These are phyloP conservation scores for Montipora capitata DNA, from an alignment of 92 coral and sea anemone genomes.

Conservation along the genomic window DNA sequence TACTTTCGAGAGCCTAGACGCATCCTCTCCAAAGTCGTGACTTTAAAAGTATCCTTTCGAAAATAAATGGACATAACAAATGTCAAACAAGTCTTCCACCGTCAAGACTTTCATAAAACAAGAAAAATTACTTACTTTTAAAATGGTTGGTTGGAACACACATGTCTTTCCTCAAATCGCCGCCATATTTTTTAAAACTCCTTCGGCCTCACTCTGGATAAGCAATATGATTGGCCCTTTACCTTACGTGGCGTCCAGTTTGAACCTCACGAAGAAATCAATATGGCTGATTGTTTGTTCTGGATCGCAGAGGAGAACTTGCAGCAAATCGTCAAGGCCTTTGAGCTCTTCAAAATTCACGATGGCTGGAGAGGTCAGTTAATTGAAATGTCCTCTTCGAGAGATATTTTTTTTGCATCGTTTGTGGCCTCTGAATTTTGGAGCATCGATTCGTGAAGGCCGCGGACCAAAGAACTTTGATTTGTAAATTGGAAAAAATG, in stretches of 20 bases:
- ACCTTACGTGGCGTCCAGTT: conserved; percentile 34
- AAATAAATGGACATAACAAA: no score
- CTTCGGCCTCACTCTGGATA: conserved; percentile 32
- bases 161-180: not conserved
- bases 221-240: conserved; percentile 42
- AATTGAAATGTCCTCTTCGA: not conserved
- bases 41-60: not conserved
- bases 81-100: not conserved
- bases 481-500: no score
- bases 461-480: no score
- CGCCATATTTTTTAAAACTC: conserved; percentile 43
- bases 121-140: not conserved
- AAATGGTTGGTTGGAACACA: not conserved
- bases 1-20: no score
- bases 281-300: conserved; percentile 44
- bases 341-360: conserved; percentile 28
- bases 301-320: conserved; percentile 34
- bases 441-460: not conserved
- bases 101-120: no score
- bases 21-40: not conserved
- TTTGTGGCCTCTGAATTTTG: not conserved
- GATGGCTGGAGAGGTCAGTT: conserved; percentile 43
- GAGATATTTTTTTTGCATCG: not conserved
- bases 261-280: conserved; percentile 36
- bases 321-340: not conserved